Conservation (phyloP, 2,888 invertebrate genomes). For the Meiosimyza decipiens region DNA sequence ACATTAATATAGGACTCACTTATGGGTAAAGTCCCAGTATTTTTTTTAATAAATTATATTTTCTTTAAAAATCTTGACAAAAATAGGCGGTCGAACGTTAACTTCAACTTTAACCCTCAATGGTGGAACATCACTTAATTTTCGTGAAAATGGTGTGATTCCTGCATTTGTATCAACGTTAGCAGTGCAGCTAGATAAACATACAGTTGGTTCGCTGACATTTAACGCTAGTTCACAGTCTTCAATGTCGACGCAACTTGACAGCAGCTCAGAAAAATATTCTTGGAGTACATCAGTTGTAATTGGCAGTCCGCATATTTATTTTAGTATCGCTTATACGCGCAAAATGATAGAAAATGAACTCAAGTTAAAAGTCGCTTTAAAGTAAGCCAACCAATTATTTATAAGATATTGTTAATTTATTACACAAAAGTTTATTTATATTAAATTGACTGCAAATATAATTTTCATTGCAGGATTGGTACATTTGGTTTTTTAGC, state of each 20-base stretch:
- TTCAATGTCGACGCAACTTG: slow-evolving; percentile 84
- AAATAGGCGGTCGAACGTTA: slow-evolving; percentile 56
- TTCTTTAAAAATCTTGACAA: neutral
- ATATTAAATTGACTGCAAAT: neutral
- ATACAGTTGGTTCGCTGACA: slow-evolving; percentile 88
- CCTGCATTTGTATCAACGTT: slow-evolving; percentile 83
- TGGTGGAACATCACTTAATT: slow-evolving; percentile 80
- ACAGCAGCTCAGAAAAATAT: slow-evolving; percentile 79
- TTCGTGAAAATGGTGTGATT: slow-evolving; percentile 79
- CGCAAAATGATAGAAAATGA: slow-evolving; percentile 84
- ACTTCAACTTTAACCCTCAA: slow-evolving; percentile 67
- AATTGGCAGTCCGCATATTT: slow-evolving; percentile 85
- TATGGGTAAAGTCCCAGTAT: too few relatives aligned
- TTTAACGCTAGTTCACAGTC: slow-evolving; percentile 79
- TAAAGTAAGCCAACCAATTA: slow-evolving; percentile 74
- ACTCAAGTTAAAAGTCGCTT: slow-evolving; percentile 78
- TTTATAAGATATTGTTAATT: slow-evolving; percentile 2
- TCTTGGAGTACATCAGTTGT: slow-evolving; percentile 79
- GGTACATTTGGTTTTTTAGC: slow-evolving; percentile 88
- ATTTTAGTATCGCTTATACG: slow-evolving; percentile 79
- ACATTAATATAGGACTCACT: too few relatives aligned
- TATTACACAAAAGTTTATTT: slow-evolving; percentile 44
- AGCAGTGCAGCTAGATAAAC: slow-evolving; percentile 86
- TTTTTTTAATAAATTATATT: neutral
- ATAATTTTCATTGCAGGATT: slow-evolving; percentile 69